A percentile compares a stretch with the other conserved stretches of the same genome.
Evolutionary conservation across 2,888 invertebrate species (phyloP).

Genomic region (Lymantria dispar): DNA sequence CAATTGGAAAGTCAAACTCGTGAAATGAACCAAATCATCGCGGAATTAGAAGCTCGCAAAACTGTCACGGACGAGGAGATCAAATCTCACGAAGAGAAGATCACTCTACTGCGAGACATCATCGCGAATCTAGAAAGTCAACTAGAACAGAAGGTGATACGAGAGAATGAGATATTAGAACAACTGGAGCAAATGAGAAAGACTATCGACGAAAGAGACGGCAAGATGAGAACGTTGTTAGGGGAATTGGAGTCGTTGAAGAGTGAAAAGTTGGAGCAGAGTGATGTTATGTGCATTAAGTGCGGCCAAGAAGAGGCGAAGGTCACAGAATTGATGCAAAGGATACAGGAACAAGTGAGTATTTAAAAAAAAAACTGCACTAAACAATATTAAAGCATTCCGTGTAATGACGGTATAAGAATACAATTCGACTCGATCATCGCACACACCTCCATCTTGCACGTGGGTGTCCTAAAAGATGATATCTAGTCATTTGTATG

Average conservation of each 20-base stretch:
- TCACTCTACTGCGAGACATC: constrained; percentile 88
- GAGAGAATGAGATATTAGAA: constrained; percentile 83
- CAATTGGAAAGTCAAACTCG: constrained; percentile 89
- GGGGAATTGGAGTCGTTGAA: constrained; percentile 79
- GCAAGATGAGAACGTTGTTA: constrained; percentile 78
- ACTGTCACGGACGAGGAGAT: constrained; percentile 87
- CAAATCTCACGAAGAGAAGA: constrained; percentile 89
- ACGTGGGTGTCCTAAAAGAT: no score
- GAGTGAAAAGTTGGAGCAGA: constrained; percentile 66
- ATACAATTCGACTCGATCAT: no score
- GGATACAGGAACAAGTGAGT: constrained; percentile 65
- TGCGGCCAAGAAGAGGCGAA: constrained; percentile 56
- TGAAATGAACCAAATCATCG: constrained; percentile 84
- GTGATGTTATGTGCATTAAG: constrained; percentile 57
- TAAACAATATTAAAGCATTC: no score
- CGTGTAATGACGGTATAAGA: no score
- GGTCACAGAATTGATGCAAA: constrained; percentile 50
- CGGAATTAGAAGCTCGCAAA: constrained; percentile 83
- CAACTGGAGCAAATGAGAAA: constrained; percentile 82
- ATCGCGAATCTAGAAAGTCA: constrained; percentile 90
- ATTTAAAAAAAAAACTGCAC: no score
- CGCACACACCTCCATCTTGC: no score
- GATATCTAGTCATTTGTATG: no score
- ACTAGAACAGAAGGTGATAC: constrained; percentile 84
- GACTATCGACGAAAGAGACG: constrained; percentile 80